Evolutionary conservation across 2,888 invertebrate genomes (phyloP), one percentile per base, ranked within the genome.

Genomic region (Morpho achilles): DNA sequence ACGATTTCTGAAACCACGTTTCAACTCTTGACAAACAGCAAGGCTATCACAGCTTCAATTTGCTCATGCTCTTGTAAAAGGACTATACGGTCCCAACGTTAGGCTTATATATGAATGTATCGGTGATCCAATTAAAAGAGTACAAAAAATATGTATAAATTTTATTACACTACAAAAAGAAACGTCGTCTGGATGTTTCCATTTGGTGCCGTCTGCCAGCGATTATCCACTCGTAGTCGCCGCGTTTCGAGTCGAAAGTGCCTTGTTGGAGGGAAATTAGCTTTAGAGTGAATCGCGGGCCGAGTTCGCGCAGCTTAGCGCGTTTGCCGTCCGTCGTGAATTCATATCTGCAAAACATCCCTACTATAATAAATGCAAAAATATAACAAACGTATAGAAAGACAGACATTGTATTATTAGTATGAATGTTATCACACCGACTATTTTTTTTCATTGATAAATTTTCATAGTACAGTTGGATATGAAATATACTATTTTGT

Each of bases 151-250:
- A 45, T 16, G 7, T 44, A 49, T 40, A 7, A 47, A 47, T 16
- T 53, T 47, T 46, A 53, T 53, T 47, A 3, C 7, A 43, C 63
- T 94, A 99, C 75, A 99, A 93, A 91, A 97, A 97, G 92, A 99
- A 99, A 75, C 96, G 94, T 78, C 98, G 92, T 75, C 99, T 93
- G 65, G 96, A 97, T 0, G 96, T 96, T 82, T 99, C 99, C 95
- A 99, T 94, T 72, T 96, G 95, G 84, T 99, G 98, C 23, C 99
- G 91, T 82, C 97, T 94, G 64, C 97, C 97, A 57, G 95, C 94
- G 70, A 96, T 95, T 67, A 98, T 95, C 98, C 99, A 99, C 80
- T 98, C 97, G 80, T 96, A 99, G 82, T 99, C 98, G 0, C 99
- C 99, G 72, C 94, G 95, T 86, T 98, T 98, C 52, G 98, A 96